These are phyloP conservation scores for Pleuronectes platessa DNA, from an alignment of 2,113 vertebrate genomes.

Conservation along the genomic window DNA sequence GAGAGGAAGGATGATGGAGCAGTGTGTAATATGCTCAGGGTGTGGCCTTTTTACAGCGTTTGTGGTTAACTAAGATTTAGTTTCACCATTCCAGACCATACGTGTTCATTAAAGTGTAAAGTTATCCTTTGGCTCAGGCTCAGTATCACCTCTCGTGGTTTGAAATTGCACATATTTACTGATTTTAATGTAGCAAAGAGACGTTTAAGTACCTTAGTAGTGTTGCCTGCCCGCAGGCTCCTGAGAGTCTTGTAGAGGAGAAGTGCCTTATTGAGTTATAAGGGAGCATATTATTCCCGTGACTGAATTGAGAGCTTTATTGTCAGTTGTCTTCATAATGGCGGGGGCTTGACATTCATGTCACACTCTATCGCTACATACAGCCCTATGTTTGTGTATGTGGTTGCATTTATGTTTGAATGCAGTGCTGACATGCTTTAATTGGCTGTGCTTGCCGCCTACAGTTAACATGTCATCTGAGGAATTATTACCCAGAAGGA, in stretches of 20 bases:
- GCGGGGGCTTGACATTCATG: slow-evolving; percentile 41
- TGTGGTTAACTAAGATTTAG: slow-evolving; percentile 33
- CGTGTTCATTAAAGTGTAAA: slow-evolving; percentile 34
- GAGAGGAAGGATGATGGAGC: slow-evolving; percentile 2
- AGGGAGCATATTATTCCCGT: slow-evolving; percentile 49
- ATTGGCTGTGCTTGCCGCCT: slow-evolving; percentile 51
- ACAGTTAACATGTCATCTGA: slow-evolving; percentile 55
- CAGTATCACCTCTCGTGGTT: slow-evolving; percentile 15
- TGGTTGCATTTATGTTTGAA: slow-evolving; percentile 37
- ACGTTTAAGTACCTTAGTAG: slow-evolving; percentile 32
- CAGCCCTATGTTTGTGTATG: slow-evolving; percentile 14
- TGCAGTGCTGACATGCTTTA: slow-evolving; percentile 43
- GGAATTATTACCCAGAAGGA: slow-evolving; percentile 56
- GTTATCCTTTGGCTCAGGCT: slow-evolving; percentile 15
- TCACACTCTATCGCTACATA: slow-evolving; percentile 40
- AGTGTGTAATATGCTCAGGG: slow-evolving; percentile 30
- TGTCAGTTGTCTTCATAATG: slow-evolving; percentile 54
- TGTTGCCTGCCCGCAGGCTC: slow-evolving; percentile 46
- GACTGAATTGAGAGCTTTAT: slow-evolving; percentile 48
- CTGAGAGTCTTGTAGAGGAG: slow-evolving; percentile 38
- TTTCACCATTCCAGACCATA: background rate
- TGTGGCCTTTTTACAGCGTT: slow-evolving; percentile 26
- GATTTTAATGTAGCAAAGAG: slow-evolving; percentile 37
- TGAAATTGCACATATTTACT: slow-evolving; percentile 46
- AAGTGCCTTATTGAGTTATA: slow-evolving; percentile 64